Evolutionary conservation across 2,888 invertebrate genomes (phyloP).

Genomic region (Amiota minor): DNA sequence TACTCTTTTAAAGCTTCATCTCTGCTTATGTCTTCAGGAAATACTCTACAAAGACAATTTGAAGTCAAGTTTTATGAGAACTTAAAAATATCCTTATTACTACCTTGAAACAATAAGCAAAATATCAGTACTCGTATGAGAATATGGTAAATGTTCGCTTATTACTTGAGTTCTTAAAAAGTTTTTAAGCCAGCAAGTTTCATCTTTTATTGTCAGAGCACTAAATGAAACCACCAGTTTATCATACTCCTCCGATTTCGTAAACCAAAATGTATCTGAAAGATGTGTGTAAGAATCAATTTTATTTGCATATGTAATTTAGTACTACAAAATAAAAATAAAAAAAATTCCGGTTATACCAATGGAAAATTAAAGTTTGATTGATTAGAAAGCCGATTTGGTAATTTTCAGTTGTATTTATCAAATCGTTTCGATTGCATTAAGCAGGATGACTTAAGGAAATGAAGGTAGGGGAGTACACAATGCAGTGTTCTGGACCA

Average conservation of each 20-base stretch:
- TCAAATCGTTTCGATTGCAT: too few relatives aligned
- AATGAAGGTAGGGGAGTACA: too few relatives aligned
- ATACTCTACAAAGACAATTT: not conserved
- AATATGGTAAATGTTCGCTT: conserved; percentile 38
- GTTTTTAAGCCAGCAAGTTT: conserved; percentile 32
- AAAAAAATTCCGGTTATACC: too few relatives aligned
- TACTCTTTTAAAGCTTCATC: conserved; percentile 24
- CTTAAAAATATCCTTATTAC: not conserved
- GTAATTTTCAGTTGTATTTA: too few relatives aligned
- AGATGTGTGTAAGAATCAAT: too few relatives aligned
- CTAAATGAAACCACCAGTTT: conserved; percentile 46
- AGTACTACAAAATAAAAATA: too few relatives aligned
- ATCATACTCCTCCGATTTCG: conserved; percentile 39
- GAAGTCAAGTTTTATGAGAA: not conserved
- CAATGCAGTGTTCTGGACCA: too few relatives aligned
- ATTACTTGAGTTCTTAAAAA: conserved; percentile 45
- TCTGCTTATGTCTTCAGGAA: conserved; percentile 43
- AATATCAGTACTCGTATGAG: conserved; percentile 54
- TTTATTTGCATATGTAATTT: too few relatives aligned
- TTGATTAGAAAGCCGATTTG: too few relatives aligned
- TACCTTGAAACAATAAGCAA: conserved; percentile 52
- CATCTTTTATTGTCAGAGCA: conserved; percentile 40
- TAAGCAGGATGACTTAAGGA: too few relatives aligned
- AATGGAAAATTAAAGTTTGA: too few relatives aligned
- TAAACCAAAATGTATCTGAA: conserved; percentile 48